Evolutionary conservation across 2,888 invertebrate genomes (phyloP), one percentile per base, ranked within the genome.

Genomic region (Frankliniella fusca): DNA sequence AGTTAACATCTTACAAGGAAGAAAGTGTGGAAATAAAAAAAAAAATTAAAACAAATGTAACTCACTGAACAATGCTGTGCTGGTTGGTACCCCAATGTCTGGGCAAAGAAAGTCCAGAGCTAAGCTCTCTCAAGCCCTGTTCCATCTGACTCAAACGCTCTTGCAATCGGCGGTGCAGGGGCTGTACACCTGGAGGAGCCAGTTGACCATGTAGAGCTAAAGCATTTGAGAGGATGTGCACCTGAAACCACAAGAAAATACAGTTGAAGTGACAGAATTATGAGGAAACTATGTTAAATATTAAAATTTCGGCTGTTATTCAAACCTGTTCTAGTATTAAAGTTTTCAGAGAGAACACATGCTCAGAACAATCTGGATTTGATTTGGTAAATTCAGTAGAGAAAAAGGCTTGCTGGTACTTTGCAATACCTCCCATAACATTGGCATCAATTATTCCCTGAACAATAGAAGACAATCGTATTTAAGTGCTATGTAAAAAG

Each of bases 341-440:
- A 70, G 90, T 89, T 85, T 93, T 93, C 10, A 96, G 89, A 61
- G 92, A 89, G 81, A 90, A 90, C 1, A 92, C 90, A 86, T 91
- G 90, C 3, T 89, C 88, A 83, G 90, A 88, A 87, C 90, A 91
- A 79, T 91, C 91, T 0, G 92, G 91, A 87, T 91, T 90, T 81
- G 90, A 88, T 83, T 90, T 89, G 0, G 91, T 88, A 87, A 95
- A 97, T 85, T 96, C 96, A 15, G 93, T 90, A 0, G 93, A 93
- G 84, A 98, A 93, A 88, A 98, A 98, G 0, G 98, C 97, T 86
- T 97, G 97, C 87, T 97, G 97, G 87, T 98, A 98, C 88, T 97
- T 98, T 81, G 95, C 93, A 83, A 97, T 94, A 20, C 98, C 98
- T 3, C 98, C 96, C 91, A 97, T 96, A 0, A 98, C 98, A 86